Base-by-base conservation (phyloP, 1,140 invertebrate genomes). In the Tetragonula clypearis region DNA sequence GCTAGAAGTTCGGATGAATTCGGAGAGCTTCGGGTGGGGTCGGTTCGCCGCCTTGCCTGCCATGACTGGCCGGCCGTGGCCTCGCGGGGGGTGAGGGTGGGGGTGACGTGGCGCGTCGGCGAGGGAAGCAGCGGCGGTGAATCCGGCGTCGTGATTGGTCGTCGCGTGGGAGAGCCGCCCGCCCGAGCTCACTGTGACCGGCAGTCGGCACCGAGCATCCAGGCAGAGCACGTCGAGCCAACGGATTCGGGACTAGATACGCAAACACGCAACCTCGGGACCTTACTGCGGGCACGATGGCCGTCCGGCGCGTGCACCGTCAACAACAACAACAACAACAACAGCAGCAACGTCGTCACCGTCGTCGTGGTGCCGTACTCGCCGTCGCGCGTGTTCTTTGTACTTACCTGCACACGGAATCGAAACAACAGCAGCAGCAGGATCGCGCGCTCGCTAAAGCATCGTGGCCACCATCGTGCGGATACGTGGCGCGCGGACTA, bases 141-240 rank as follows among this genome's bases (percentile, higher is more conserved):
- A 92, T 91, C 83, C 87, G 84, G 77, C 76, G 86, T 86, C 84
- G 91, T 92, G 94, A 95, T 94, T 94, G 93, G 94, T 93, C 90
- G 91, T 81, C 90, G 93, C 93, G 94, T 94, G 93, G 94, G 94
- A 94, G 94, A 94, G 93, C 93, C 93, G 92, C 93, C 93, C 93
- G 93, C 92, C 90, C 92, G 93, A 92, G 91, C 88, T 88, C 85
- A 84, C 90, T 80, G 89, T 89, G 82, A 89, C 89, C 91, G 92
- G 87, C 94, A 94, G 93, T 94, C 93, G 91, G 91, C 91, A 90
- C 90, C 92, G 94, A 93, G 93, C 93, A 94, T 91, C 86, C 93
- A 93, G 89, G 86, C 89, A 88, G 92, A 91, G 77, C 87, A 87
- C 79, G 82, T 90, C 89, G 91, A 87, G 75, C 66, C 58, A 87